Evolutionary conservation across 92 coral and sea anemone genomes (phyloP), one percentile per base, ranked within the genome.

Genomic region (Pocillopora meandrina): DNA sequence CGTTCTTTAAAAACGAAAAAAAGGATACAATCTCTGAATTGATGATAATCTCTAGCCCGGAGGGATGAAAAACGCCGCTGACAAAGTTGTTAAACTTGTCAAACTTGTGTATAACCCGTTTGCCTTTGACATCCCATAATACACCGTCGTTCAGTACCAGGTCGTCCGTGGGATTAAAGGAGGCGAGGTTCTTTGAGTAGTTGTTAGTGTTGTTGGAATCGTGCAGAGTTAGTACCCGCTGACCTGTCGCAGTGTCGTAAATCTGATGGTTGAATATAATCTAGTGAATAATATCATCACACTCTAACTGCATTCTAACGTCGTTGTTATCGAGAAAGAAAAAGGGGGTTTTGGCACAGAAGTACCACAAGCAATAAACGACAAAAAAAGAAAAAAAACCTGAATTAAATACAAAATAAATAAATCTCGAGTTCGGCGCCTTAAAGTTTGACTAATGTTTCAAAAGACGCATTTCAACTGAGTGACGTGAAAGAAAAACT

Each of bases 21-120:
- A 94, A 96, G 98, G 98, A 96, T 96, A 96, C 98, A 81, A 96
- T 94, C 89, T 96, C 98, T 23, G 98, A 96, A 77, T 96, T 96
- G 76, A 96, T 96, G 73, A 96, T 94, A 74, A 96, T 94, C 71
- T 96, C 98, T 61, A 96, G 91, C 35, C 97, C 98, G 16, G 98
- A 92, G 5, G 98, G 98, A 85, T 96, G 95, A 78, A 96, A 96
- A 21, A 96, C 98, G 21, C 98, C 98, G 61, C 98, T 94, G 82
- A 96, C 98, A 74, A 87, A 94, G 81, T 96, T 94, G 78, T 96
- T 96, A 69, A 96, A 94, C 90, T 94, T 94, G 90, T 96, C 98
- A 75, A 96, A 96, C 85, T 96, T 96, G 86, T 96, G 98, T 74
- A 96, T 96, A 56, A 96, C 94, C 67, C 94, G 94, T 79, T 88